Evolutionary conservation across 2,113 vertebrate species (phyloP).

Genomic region (Columbina picui): DNA sequence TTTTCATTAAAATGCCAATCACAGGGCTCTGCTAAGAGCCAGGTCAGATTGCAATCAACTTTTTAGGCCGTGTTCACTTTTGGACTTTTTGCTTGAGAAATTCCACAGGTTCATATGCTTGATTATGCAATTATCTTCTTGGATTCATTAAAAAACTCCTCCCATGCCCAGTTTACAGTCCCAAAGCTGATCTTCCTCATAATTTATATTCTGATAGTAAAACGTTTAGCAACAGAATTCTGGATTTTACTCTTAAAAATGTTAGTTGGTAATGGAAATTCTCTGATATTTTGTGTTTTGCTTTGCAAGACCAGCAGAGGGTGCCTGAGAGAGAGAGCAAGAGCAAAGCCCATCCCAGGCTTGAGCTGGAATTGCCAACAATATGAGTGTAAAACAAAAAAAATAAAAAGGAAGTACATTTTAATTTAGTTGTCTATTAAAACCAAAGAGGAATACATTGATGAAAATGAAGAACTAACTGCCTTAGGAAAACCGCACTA

Average conservation of each 20-base stretch:
- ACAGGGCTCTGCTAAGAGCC: background rate
- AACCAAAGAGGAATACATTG: background rate
- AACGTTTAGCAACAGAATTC: background rate
- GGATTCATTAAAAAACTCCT: background rate
- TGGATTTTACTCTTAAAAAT: background rate
- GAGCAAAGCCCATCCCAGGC: background rate
- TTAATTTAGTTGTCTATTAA: background rate
- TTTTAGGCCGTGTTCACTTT: constrained; percentile 17
- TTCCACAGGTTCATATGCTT: constrained; percentile 49
- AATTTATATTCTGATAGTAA: background rate
- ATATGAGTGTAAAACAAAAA: background rate
- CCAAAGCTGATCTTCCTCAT: background rate
- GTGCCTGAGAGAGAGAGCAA: constrained; percentile 18
- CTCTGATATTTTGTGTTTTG: constrained; percentile 14
- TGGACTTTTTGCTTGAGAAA: constrained; percentile 47
- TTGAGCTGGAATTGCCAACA: background rate
- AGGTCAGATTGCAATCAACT: background rate
- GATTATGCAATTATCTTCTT: constrained; percentile 46
- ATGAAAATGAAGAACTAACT: background rate
- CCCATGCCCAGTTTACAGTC: background rate
- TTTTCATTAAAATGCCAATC: constrained; percentile 14
- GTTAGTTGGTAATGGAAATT: background rate
- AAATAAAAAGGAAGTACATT: background rate
- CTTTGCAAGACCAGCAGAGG: constrained; percentile 64
- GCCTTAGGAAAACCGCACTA: background rate